Conservation (phyloP, 1,140 invertebrate genomes). For the Neodiprion lecontei region DNA sequence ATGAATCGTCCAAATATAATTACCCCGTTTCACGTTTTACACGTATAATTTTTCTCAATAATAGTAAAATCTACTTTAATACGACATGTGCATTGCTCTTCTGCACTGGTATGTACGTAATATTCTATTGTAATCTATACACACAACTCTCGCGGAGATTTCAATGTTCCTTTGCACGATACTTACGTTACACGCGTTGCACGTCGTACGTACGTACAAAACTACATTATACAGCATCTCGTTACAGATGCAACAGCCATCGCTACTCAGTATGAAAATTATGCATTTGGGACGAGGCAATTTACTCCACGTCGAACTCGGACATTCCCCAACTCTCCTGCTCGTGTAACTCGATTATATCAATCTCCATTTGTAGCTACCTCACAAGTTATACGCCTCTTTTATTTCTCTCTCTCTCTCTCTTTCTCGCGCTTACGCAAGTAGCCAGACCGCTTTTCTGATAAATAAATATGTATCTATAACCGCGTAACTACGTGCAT, state of each 20-base stretch:
- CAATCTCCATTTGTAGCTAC: background rate
- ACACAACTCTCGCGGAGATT: background rate
- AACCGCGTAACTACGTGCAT: no score
- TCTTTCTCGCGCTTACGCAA: background rate
- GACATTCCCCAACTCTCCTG: no score
- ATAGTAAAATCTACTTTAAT: background rate
- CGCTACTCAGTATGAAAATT: background rate
- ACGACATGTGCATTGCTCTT: background rate
- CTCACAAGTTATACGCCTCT: background rate
- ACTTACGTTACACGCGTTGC: background rate
- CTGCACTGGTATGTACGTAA: background rate
- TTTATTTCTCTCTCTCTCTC: background rate
- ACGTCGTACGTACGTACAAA: background rate
- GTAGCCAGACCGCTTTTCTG: no score
- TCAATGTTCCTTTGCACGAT: no score
- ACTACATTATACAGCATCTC: background rate
- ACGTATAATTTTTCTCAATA: background rate
- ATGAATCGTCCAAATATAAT: background rate
- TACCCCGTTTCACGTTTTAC: no score
- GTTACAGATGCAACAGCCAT: background rate
- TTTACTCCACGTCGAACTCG: background rate
- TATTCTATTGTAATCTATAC: background rate
- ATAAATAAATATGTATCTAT: no score
- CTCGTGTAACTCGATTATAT: background rate
- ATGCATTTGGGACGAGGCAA: constrained; percentile 2